Evolutionary conservation across 2,113 vertebrate species (phyloP), one percentile per base, ranked within the genome.

Genomic region (Chaetorhynchus papuensis): DNA sequence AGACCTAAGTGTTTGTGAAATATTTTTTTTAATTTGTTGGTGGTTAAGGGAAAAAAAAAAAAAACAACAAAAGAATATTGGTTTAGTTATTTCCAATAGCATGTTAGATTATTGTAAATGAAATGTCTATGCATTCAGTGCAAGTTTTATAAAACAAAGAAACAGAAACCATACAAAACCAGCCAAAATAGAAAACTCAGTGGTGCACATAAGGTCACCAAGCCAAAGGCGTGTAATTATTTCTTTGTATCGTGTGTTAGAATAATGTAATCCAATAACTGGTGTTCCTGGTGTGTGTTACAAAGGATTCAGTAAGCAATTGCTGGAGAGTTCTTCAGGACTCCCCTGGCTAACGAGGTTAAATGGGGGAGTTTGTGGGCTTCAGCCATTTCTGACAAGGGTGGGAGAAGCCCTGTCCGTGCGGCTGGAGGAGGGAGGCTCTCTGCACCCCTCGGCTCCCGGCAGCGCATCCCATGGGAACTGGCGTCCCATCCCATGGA

Each of bases 201-300:
- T 9, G 28, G 41, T 72, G 64, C 82, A 64, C 52, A 2, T 39
- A 42, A 54, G 45, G 42, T 94, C 91, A 86, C 53, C 52, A 4
- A n/a, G 47, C 65, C 52, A 12, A 59, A 77, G 69, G n/a, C 11
- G 0, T 71, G 3, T 50, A 47, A 68, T 84, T 63, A 69, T 65
- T 91, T 87, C 49, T 82, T 71, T n/a, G 19, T 82, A 23, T 56
- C 13, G 0, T 12, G 57, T 54, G 66, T 65, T 82, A 47, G 74
- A 95, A 56, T 56, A 83, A 79, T 13, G 66, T 49, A 53, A 79
- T 78, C 56, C 49, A 76, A 31, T 91, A 87, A 71, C 56, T 76
- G 61, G 45, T 9, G 13, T 37, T 91, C 74, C 64, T 41, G 77
- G 64, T 6, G 2, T 2, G 18, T 47, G n/a, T 57, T 66, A 70